Evolutionary conservation across 2,797 vertebrate species (phyloP), one percentile per base, ranked within the genome.

Genomic region (Sebastes matsubarae): DNA sequence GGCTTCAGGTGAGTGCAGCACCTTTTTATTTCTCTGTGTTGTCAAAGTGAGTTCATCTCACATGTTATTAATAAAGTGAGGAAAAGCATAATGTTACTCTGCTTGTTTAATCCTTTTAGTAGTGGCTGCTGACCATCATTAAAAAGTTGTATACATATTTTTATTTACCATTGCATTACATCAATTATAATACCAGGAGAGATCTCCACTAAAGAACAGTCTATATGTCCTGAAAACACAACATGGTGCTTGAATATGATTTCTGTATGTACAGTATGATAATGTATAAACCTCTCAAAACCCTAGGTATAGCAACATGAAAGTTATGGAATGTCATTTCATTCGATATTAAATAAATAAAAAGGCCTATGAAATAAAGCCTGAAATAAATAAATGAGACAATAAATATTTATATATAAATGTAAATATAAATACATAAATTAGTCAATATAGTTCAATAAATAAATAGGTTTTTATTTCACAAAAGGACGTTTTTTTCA

Each of bases 1-100:
- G 71, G 77, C 77, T 42, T 84, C 85, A 82, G 87, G 93, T 93
- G 22, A 76, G 87, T 76, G 1, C 16, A 22, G 6, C 2, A 8
- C 6, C 46, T 63, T 5, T 46, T 63, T n/a, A 14, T 59, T 36
- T 24, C 2, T 46, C 8, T 20, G 38, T 8, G 7, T 5, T 42
- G 8, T 38, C 3, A 18, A 18, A 3, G 20, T n/a, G 50, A 11
- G 12, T 29, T 24, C 2, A 65, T 59, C 61, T 10, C 3, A 20
- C n/a, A 11, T 55, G 10, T 32, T 20, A 6, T 16, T 20, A 4
- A 67, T n/a, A 14, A 38, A 55, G 14, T 11, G 22, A 61, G 6
- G 24, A 18, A 30, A 63, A 24, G 5, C 8, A 13, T 16, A 20
- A 4, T 27, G 8, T 14, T 16, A 16, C 11, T 27, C 6, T 27